Percentiles rank a stretch among this genome's conserved stretches.
Evolutionary conservation across 2,113 vertebrate genomes (phyloP).

Genomic region (Centropristis striata): DNA sequence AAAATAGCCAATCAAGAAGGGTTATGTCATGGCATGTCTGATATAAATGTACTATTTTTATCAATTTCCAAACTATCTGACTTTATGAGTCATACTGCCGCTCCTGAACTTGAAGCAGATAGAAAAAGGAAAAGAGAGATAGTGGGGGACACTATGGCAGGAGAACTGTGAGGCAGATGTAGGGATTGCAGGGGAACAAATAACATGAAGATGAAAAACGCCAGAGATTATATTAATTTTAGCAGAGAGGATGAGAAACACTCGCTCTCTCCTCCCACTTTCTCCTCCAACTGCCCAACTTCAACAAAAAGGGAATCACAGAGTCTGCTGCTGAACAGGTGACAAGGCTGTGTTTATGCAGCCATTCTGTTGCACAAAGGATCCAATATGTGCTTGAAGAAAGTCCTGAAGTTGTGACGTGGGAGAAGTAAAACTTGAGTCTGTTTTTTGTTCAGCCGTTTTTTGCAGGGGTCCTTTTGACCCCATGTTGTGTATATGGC

Average conservation of each 20-base stretch:
- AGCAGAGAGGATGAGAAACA: conserved; percentile 30
- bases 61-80: conserved; percentile 12
- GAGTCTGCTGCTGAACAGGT: conserved; percentile 36
- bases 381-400: not conserved
- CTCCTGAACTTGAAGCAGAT: conserved; percentile 14
- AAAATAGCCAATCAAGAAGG: too few species aligned
- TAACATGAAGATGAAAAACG: conserved; percentile 4
- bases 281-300: conserved; percentile 28
- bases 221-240: conserved; percentile 21
- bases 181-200: conserved; percentile 9
- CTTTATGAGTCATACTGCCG: conserved; percentile 56
- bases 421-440: not conserved
- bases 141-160: not conserved
- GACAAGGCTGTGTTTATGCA: conserved; percentile 28
- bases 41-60: conserved; percentile 43
- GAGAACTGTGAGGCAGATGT: conserved; percentile 20
- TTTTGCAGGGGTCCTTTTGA: too few species aligned
- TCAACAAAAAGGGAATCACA: conserved; percentile 26
- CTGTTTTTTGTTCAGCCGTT: not conserved
- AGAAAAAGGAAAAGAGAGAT: not conserved
- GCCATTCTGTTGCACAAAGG: conserved; percentile 1
- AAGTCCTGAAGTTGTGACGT: not conserved
- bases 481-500: too few species aligned
- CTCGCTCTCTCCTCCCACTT: conserved; percentile 27
- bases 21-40: too few species aligned